A percentile compares a stretch with the other conserved stretches of the same genome.
Evolutionary conservation across 2,113 vertebrate genomes (phyloP).

Genomic region (Apistogramma diplotaenia): DNA sequence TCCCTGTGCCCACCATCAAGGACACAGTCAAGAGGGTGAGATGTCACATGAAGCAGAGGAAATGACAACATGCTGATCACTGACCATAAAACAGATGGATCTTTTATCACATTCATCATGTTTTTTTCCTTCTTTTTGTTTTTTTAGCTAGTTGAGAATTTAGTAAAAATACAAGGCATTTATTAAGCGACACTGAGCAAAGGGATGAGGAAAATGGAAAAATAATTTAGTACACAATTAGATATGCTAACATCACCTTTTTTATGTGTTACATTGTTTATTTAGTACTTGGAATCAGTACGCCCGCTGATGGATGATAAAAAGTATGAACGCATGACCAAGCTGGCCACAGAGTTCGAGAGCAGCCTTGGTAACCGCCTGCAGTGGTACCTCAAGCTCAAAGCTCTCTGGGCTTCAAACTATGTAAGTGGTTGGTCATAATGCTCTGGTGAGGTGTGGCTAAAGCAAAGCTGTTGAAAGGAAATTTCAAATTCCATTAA

Average conservation of each 20-base stretch:
- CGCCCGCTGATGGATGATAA: conserved; percentile 78
- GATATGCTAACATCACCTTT: background rate
- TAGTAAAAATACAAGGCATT: background rate
- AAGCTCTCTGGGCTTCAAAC: conserved; percentile 88
- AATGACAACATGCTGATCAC: background rate
- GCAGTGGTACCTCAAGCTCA: conserved; percentile 89
- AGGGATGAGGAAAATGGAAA: background rate
- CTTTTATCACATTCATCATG: background rate
- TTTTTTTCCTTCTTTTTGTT: background rate
- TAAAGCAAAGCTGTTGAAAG: background rate
- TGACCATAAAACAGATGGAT: conserved; percentile 17
- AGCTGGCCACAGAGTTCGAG: conserved; percentile 82
- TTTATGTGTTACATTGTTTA: background rate
- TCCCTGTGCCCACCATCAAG: conserved; percentile 82
- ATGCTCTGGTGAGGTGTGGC: background rate
- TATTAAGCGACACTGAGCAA: background rate
- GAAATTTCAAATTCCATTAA: conserved; percentile 46
- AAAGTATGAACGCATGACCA: conserved; percentile 72
- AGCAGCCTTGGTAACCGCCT: conserved; percentile 78
- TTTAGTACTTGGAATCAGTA: conserved; percentile 86
- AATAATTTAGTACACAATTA: background rate
- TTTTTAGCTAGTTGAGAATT: background rate
- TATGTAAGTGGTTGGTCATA: conserved; percentile 81
- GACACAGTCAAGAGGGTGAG: conserved; percentile 86
- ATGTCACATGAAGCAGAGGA: conserved; percentile 15